A percentile compares a stretch with the other conserved stretches of the same genome.
Evolutionary conservation across 2,113 vertebrate genomes (phyloP).

Genomic region (Conger conger): DNA sequence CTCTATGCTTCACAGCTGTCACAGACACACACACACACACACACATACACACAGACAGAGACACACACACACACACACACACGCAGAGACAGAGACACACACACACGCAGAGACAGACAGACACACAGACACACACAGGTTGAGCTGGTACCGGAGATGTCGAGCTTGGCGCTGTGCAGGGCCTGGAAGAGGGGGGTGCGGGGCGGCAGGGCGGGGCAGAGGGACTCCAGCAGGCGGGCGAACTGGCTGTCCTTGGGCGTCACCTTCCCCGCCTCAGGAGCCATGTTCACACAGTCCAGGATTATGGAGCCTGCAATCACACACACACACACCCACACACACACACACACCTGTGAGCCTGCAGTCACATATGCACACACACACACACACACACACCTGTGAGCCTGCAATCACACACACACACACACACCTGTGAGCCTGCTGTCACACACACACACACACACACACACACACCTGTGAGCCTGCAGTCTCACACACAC

Average conservation of each 20-base stretch:
- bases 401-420: too few relatives aligned
- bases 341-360: too few relatives aligned
- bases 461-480: too few relatives aligned
- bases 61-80: too few relatives aligned
- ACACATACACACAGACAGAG: neutral
- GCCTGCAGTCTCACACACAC: too few relatives aligned
- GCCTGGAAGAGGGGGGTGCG: conserved; percentile 70
- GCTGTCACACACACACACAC: too few relatives aligned
- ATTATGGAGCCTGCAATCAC: conserved; percentile 75
- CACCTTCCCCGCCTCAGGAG: conserved; percentile 80
- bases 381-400: too few relatives aligned
- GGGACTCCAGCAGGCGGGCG: conserved; percentile 66
- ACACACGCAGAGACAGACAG: neutral
- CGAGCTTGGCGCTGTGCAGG: conserved; percentile 83
- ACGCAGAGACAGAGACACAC: too few relatives aligned
- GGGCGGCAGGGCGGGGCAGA: conserved; percentile 76
- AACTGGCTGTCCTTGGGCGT: conserved; percentile 78
- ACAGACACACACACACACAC: neutral
- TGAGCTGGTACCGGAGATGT: conserved; percentile 77
- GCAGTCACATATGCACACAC: too few relatives aligned
- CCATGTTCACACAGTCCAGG: conserved; percentile 90
- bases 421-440: too few relatives aligned
- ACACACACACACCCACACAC: neutral
- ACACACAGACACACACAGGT: neutral
- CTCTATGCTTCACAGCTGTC: too few relatives aligned